phyloP scores from a whole-genome alignment of 2,113 vertebrate species.

The Bujurquina vittata region DNA sequence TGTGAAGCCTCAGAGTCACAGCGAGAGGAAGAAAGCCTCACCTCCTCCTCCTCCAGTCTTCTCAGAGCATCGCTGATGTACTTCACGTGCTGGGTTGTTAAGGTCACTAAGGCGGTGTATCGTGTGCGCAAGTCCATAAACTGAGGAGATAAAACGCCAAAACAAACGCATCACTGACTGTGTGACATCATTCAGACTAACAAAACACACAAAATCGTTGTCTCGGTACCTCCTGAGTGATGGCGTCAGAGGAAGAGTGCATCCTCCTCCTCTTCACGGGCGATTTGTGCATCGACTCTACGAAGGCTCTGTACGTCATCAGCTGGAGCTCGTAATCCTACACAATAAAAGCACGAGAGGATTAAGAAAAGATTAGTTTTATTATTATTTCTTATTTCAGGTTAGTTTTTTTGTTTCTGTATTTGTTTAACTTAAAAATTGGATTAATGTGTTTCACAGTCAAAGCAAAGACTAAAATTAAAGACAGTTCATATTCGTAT shows the following conservation, averaged over 20 bases:
- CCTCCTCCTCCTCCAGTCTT: constrained; percentile 95
- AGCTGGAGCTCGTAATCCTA: constrained; percentile 97
- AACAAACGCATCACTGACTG: not conserved
- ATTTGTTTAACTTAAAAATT: too few species aligned
- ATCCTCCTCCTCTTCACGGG: constrained; percentile 91
- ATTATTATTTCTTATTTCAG: too few species aligned
- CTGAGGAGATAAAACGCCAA: constrained; percentile 67
- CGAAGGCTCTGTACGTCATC: constrained; percentile 96
- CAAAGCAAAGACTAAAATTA: too few species aligned
- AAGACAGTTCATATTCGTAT: too few species aligned
- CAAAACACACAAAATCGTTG: not conserved
- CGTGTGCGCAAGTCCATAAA: constrained; percentile 98
- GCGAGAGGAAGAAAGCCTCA: constrained; percentile 45
- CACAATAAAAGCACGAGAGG: not conserved
- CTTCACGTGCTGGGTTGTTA: constrained; percentile 97
- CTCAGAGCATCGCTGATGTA: constrained; percentile 96
- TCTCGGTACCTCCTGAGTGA: constrained; percentile 91
- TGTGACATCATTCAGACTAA: not conserved
- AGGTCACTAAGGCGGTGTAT: constrained; percentile 93
- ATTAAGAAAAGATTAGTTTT: not conserved
- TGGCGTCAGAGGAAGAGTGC: constrained; percentile 93
- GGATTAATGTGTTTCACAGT: too few species aligned
- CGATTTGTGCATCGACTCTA: constrained; percentile 95
- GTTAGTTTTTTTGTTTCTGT: too few species aligned
- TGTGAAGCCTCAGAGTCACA: not conserved